Evolutionary conservation across 2,113 vertebrate genomes (phyloP).

Genomic region (Tragelaphus scriptus): DNA sequence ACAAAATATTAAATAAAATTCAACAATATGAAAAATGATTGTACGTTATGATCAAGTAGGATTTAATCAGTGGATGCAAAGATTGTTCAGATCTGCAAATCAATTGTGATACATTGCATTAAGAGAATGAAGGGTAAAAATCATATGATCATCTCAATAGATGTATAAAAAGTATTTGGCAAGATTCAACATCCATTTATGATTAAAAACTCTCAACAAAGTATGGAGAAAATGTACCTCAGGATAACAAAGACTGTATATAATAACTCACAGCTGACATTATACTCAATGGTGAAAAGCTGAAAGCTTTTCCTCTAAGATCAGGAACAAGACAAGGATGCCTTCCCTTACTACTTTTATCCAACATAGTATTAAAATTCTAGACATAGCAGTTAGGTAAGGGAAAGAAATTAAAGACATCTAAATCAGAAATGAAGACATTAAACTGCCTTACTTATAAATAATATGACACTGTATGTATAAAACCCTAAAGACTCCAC

Average conservation of each 20-base stretch:
- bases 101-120: neutral
- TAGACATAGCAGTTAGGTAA: neutral
- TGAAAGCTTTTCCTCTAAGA: neutral
- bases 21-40: neutral
- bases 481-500: neutral
- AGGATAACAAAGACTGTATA: neutral
- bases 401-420: neutral
- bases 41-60: neutral
- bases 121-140: neutral
- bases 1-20: neutral
- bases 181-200: neutral
- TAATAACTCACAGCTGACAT: neutral
- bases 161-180: neutral
- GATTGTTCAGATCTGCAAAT: neutral
- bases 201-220: neutral
- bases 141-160: neutral
- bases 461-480: neutral
- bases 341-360: neutral
- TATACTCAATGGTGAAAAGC: neutral
- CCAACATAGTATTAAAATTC: neutral
- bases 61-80: neutral
- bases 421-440: neutral
- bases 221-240: neutral
- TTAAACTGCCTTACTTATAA: neutral
- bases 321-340: neutral